Evolutionary conservation across 2,797 vertebrate genomes (phyloP), one percentile per base, ranked within the genome.

Genomic region (Chanos chanos): DNA sequence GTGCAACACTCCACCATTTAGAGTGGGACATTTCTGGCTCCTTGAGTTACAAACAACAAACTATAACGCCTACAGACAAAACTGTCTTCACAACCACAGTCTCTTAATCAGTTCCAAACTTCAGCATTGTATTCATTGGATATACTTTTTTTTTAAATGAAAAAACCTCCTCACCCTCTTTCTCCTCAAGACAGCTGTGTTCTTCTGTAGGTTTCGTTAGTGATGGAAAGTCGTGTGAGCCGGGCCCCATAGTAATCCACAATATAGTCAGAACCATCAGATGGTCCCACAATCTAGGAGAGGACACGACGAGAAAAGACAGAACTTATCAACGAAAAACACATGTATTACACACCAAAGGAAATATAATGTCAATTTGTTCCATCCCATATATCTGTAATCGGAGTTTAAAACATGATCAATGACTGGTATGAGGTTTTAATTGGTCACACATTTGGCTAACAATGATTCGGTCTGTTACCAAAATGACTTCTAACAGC

Each of bases 201-300:
- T 78, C 94, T 94, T 84, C 94, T 92, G 87, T 89, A 98, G 0
- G 96, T 99, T 65, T 94, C 85, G 18, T 98, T 97, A 71, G 89
- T 96, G 71, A 98, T 95, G 57, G 87, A 88, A 70, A 99, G 86
- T 13, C 90, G 89, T 2, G 86, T 93, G 48, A 99, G 92, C 27
- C 96, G 88, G 49, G 96, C 92, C 27, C 96, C 96, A 1, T 99
- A 99, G 75, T 95, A 97, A 85, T 99, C 96, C 65, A 99, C 95
- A 24, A 99, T 98, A 80, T 98, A 98, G 87, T 87, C 91, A 0
- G 94, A 97, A 39, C 95, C 95, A 18, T 98, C 96, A 0, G 96
- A 94, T 7, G 96, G 96, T 65, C 96, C 96, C 18, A 99, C 96
- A 1, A 98, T 96, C 96, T 98, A 81, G 50, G 68, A 56, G 15